These are phyloP conservation scores for Brachynemurus nebulosus DNA, from an alignment of 2,888 invertebrate genomes.

Conservation along the genomic window DNA sequence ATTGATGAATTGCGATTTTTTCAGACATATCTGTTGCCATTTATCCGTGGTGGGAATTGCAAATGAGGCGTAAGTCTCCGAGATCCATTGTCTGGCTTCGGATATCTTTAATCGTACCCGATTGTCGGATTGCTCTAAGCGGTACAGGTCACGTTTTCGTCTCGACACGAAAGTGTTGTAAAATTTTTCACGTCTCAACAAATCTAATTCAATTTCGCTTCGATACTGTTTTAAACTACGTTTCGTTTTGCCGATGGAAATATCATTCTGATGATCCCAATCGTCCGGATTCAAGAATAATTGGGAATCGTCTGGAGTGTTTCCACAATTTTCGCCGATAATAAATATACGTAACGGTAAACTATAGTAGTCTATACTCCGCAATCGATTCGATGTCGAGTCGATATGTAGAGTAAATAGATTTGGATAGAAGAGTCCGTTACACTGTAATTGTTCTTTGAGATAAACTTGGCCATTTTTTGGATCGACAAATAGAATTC, in stretches of 20 bases:
- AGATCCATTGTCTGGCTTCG: constrained; percentile 72
- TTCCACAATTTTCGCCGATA: constrained; percentile 53
- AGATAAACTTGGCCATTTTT: constrained; percentile 63
- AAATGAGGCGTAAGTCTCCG: constrained; percentile 75
- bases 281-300: constrained; percentile 31
- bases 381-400: constrained; percentile 63
- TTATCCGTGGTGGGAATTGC: constrained; percentile 71
- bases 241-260: not conserved
- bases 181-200: not conserved
- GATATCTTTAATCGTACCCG: constrained; percentile 51
- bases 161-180: constrained; percentile 3
- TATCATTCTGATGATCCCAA: constrained; percentile 20
- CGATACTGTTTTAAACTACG: constrained; percentile 3
- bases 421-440: constrained; percentile 69
- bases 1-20: constrained; percentile 65
- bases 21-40: constrained; percentile 69
- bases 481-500: constrained; percentile 59
- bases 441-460: constrained; percentile 56
- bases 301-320: constrained; percentile 42
- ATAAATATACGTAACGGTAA: constrained; percentile 63
- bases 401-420: constrained; percentile 78
- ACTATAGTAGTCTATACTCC: constrained; percentile 73
- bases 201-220: not conserved
- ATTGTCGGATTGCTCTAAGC: constrained; percentile 36
- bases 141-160: constrained; percentile 18